Evolutionary conservation across 1,140 invertebrate species (phyloP), one percentile per base, ranked within the genome.

Genomic region (Bemisia tabaci): DNA sequence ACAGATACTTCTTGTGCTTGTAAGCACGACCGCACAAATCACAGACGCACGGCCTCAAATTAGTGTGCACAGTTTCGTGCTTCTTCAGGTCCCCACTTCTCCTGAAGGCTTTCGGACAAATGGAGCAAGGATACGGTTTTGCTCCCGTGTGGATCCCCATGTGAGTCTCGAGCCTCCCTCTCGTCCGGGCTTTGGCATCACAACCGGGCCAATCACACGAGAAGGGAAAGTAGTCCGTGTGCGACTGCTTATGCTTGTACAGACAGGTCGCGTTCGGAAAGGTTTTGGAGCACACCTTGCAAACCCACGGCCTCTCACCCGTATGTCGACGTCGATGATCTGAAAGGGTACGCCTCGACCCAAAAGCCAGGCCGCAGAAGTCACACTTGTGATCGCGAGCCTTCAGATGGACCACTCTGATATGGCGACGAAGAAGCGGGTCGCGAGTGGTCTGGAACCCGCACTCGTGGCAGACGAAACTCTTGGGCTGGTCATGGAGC

Each of bases 321-420:
- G 83, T 85, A 65, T 87, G 85, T 22, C 82, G 83, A 72, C 85
- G 81, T 72, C 83, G 78, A 71, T 87, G 85, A 70, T 85, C 83
- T 0, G 85, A 81, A 64, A 82, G 65, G 23, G 64, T 64, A 1
- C 59, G 26, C 22, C 48, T 59, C 1, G 23, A 22, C 5, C 33
- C 33, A 48, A 48, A 48, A 5, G 33, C 33, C 17, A 9, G 5
- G 5, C 5, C 5, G 33, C 33, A 48, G 33, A 48, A 17, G 17
- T 48, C 33, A 48, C 33, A 48, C 33, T 48, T 48, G 17, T 48
- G 33, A 48, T 48, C 33, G 17, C 33, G 33, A 5, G 5, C 17
- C 17, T 48, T 48, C 33, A 48, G 17, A 48, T 48, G 33, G 33
- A 48, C 17, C 5, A 17, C 17, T 9, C 12, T 64, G 24, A 39